Evolutionary conservation across 2,888 invertebrate genomes (phyloP).

Genomic region (Argyra leucocephala): DNA sequence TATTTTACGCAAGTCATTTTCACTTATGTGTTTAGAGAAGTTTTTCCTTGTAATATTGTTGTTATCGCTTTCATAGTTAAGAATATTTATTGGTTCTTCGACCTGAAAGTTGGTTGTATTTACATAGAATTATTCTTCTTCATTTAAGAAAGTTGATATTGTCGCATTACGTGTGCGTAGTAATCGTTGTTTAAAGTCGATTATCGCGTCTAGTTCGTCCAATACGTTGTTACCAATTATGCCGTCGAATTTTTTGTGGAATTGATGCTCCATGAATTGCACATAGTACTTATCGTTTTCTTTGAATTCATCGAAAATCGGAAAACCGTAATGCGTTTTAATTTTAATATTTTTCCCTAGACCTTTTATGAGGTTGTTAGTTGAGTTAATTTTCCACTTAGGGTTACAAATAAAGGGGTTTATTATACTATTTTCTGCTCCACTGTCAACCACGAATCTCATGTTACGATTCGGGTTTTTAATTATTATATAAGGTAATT

Average conservation of each 20-base stretch:
- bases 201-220: neutral
- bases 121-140: neutral
- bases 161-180: constrained; percentile 7
- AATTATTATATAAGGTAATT: constrained; percentile 16
- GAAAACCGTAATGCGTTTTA: constrained; percentile 12
- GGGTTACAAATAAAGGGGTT: constrained; percentile 11
- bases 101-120: neutral
- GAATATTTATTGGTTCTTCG: neutral
- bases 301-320: constrained; percentile 14
- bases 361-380: constrained; percentile 12
- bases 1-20: constrained; percentile 9
- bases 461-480: neutral
- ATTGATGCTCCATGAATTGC: too few species aligned
- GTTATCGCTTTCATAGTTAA: neutral
- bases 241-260: too few species aligned
- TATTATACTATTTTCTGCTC: constrained; percentile 16
- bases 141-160: neutral
- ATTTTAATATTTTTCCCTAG: constrained; percentile 10
- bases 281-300: too few species aligned
- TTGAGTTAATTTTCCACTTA: constrained; percentile 15
- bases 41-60: constrained; percentile 2
- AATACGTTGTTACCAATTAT: constrained; percentile 16
- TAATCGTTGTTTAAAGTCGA: neutral
- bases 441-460: constrained; percentile 13
- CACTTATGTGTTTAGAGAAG: constrained; percentile 12